Evolutionary conservation across 2,888 invertebrate genomes (phyloP).

Genomic region (Pardosa pseudoannulata): DNA sequence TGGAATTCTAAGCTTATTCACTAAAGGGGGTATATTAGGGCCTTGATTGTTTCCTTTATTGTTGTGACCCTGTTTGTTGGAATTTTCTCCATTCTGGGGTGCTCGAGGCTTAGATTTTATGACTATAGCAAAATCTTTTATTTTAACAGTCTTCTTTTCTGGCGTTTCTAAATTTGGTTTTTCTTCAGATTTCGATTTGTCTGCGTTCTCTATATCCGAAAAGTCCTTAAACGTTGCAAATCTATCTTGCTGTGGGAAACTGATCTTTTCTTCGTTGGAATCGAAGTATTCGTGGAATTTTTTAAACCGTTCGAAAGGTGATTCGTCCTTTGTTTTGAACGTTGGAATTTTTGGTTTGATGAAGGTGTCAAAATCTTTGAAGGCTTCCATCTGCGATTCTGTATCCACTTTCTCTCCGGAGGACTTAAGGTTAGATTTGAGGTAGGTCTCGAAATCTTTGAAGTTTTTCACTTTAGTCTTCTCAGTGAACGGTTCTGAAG

Average conservation of each 20-base stretch:
- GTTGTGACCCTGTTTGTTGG: neutral
- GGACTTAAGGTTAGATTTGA: neutral
- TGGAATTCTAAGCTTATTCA: neutral
- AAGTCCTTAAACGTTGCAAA: conserved; percentile 59
- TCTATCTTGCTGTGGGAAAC: conserved; percentile 33
- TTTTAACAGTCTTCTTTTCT: neutral
- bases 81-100: neutral
- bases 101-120: conserved; percentile 38
- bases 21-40: neutral
- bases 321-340: neutral
- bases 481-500: neutral
- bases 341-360: neutral
- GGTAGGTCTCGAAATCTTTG: conserved; percentile 13
- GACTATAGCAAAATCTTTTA: conserved; percentile 56
- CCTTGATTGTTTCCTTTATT: neutral
- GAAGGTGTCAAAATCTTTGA: neutral
- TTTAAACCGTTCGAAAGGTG: neutral
- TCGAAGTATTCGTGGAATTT: conserved; percentile 31
- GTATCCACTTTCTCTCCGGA: neutral
- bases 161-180: neutral
- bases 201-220: conserved; percentile 30
- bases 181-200: neutral
- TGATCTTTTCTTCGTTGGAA: neutral
- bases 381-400: neutral
- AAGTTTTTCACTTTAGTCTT: neutral